These are phyloP conservation scores for Ctenomys sociabilis DNA, from an alignment of 2,113 vertebrate species.

Conservation along the genomic window DNA sequence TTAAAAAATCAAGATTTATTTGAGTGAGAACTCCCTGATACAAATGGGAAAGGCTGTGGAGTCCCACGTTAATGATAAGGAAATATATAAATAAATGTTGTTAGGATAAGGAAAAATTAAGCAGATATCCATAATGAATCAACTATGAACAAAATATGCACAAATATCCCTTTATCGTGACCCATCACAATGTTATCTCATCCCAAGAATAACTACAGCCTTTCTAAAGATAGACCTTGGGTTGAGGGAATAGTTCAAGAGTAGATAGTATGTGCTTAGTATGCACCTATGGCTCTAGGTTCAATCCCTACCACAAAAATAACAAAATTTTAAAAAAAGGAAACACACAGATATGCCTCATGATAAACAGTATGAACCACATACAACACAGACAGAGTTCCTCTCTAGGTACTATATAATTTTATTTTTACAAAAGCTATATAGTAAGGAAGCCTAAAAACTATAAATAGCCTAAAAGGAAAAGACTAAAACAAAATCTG, in stretches of 20 bases:
- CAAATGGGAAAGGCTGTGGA: fast-evolving
- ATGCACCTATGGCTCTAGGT: neutral
- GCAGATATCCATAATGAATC: neutral
- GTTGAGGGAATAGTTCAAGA: neutral
- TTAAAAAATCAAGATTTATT: slow-evolving; percentile 26
- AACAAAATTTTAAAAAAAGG: neutral
- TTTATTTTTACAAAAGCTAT: neutral
- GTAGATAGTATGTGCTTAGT: no score
- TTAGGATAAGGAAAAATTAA: neutral
- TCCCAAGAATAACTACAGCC: neutral
- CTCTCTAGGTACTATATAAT: neutral
- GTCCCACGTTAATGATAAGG: neutral
- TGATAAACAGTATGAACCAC: neutral
- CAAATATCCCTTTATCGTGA: neutral
- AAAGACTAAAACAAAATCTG: slow-evolving; percentile 25
- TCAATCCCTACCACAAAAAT: neutral
- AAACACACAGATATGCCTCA: neutral
- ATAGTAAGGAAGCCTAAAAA: neutral
- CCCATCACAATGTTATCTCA: neutral
- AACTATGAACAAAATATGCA: neutral
- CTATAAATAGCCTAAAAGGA: neutral
- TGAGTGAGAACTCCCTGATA: neutral
- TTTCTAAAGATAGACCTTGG: neutral
- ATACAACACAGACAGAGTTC: neutral
- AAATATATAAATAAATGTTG: neutral